Percentiles rank a stretch among this genome's conserved stretches.
Evolutionary conservation across 2,888 invertebrate genomes (phyloP).

Genomic region (Caenorhabditis sp.): DNA sequence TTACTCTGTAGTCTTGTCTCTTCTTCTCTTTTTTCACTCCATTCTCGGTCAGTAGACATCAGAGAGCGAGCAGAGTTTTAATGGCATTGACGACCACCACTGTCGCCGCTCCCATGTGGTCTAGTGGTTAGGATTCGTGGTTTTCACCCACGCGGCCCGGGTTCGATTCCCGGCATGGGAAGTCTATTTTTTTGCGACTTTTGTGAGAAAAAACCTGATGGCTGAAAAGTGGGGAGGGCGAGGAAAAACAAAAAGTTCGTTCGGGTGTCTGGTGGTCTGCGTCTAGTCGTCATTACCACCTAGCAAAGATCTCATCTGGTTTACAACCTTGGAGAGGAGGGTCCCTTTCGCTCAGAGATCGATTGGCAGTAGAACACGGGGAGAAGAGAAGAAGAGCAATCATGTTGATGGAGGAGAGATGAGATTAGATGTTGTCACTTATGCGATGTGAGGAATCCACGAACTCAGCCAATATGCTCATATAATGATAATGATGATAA

Average conservation of each 20-base stretch:
- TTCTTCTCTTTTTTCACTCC: not conserved
- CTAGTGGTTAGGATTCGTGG: conserved; percentile 84
- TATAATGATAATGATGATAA: too few relatives aligned
- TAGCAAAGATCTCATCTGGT: conserved; percentile 45
- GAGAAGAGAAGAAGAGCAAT: not conserved
- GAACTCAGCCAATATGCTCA: too few relatives aligned
- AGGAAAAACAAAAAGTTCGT: conserved; percentile 46
- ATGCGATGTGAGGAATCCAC: too few relatives aligned
- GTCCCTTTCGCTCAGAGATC: conserved; percentile 33
- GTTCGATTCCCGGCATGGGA: conserved; percentile 83
- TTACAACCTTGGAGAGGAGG: conserved; percentile 34
- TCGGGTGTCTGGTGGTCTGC: conserved; percentile 39
- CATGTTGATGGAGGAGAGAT: conserved; percentile 13
- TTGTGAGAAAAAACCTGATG: not conserved
- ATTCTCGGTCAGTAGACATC: not conserved
- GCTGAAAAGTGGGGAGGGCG: not conserved
- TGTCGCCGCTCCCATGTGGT: conserved; percentile 78
- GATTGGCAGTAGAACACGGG: conserved; percentile 23
- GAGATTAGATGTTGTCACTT: not conserved
- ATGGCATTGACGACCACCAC: not conserved
- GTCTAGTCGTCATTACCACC: conserved; percentile 28
- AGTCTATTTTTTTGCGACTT: conserved; percentile 23
- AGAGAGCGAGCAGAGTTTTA: conserved; percentile 6
- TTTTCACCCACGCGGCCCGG: conserved; percentile 83
- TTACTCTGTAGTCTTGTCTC: conserved; percentile 34